Percentiles rank a stretch among this genome's conserved stretches.
Evolutionary conservation across 2,888 invertebrate genomes (phyloP).

Genomic region (Labia minor): DNA sequence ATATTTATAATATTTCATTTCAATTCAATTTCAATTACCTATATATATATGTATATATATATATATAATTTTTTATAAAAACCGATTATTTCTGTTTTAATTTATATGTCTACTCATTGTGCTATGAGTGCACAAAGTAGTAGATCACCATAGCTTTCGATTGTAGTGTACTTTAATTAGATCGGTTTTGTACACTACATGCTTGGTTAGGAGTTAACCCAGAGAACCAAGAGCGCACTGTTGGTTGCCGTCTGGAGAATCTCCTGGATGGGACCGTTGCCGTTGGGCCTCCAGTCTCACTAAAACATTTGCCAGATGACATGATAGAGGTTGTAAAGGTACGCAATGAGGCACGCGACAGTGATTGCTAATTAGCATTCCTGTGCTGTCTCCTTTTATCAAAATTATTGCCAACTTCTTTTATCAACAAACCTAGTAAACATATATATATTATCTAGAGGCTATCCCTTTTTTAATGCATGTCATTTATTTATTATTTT

Average conservation of each 20-base stretch:
- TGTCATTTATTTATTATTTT: neutral
- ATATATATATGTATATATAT: neutral
- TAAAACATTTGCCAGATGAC: slow-evolving; percentile 33
- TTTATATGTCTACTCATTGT: slow-evolving; percentile 5
- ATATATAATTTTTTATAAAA: neutral
- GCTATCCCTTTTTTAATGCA: neutral
- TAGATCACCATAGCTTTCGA: slow-evolving; percentile 17
- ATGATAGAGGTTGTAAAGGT: slow-evolving; percentile 36
- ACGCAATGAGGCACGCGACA: slow-evolving; percentile 22
- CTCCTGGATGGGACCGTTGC: slow-evolving; percentile 41
- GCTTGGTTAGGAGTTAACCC: slow-evolving; percentile 32
- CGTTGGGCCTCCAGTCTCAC: slow-evolving; percentile 34
- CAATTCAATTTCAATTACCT: too few relatives aligned
- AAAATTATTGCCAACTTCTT: neutral
- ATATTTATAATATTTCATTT: too few relatives aligned
- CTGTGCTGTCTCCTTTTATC: slow-evolving; percentile 8
- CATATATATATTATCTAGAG: neutral
- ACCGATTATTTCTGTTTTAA: neutral
- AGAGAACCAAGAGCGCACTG: slow-evolving; percentile 36
- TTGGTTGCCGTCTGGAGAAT: slow-evolving; percentile 46
- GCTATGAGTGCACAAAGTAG: slow-evolving; percentile 14
- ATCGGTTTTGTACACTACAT: slow-evolving; percentile 21
- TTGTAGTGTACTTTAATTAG: slow-evolving; percentile 18
- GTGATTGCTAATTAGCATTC: slow-evolving; percentile 6
- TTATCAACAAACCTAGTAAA: neutral